A percentile compares a stretch with the other conserved stretches of the same genome.
These are phyloP conservation scores for Stegodyphus mimosarum DNA, from an alignment of 1,140 invertebrate genomes.

Conservation along the genomic window DNA sequence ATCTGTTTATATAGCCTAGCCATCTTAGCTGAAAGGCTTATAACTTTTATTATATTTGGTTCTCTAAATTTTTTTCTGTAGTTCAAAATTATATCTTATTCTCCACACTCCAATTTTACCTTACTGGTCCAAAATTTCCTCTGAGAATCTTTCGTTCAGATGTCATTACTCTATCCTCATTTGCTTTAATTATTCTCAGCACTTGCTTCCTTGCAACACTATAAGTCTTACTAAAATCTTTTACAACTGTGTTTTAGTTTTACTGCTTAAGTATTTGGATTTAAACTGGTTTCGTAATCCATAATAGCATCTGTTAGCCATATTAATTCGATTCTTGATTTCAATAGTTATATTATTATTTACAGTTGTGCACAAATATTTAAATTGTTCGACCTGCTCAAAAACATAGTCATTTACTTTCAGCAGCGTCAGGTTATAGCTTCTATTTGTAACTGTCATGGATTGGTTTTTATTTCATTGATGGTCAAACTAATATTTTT, in stretches of 20 bases:
- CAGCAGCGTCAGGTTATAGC: not conserved
- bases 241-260: not conserved
- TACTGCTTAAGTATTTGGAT: not conserved
- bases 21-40: not conserved
- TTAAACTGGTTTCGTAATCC: slow-evolving; percentile 1
- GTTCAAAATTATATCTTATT: not conserved
- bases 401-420: not conserved
- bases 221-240: not conserved
- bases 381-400: not conserved
- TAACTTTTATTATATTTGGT: not conserved
- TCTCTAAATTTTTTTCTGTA: not conserved
- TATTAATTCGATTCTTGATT: not conserved
- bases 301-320: not conserved
- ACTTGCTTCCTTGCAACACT: not conserved
- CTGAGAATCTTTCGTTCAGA: not conserved
- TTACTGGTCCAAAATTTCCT: not conserved
- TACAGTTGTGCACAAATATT: not conserved
- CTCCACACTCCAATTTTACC: not conserved
- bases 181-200: not conserved
- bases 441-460: not conserved
- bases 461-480: not conserved
- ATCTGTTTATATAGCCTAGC: not conserved
- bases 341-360: slow-evolving; percentile 2
- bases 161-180: not conserved
- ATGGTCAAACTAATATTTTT: not conserved